Evolutionary conservation across 2,113 vertebrate genomes (phyloP).

Genomic region (Tapirus terrestris): DNA sequence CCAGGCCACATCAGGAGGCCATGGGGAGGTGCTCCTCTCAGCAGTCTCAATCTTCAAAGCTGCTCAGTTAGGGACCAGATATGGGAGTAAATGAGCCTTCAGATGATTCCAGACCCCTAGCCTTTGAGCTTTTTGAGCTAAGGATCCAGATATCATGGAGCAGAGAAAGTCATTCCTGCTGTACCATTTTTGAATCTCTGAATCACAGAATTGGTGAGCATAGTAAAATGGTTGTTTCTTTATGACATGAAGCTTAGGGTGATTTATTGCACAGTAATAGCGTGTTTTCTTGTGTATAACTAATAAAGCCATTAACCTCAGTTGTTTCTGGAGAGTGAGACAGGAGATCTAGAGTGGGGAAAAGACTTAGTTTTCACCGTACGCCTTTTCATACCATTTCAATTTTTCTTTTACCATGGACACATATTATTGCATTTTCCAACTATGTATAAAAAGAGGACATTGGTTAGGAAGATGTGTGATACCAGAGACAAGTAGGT

Average conservation of each 20-base stretch:
- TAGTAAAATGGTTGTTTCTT: neutral
- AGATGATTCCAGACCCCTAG: neutral
- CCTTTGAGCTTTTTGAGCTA: neutral
- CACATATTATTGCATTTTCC: neutral
- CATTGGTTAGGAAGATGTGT: neutral
- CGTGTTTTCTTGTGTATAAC: neutral
- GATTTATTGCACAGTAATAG: neutral
- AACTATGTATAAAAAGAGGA: neutral
- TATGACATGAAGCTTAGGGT: neutral
- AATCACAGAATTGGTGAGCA: neutral
- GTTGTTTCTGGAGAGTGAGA: neutral
- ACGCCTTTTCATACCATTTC: neutral
- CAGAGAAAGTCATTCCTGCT: neutral
- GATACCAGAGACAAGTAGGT: neutral
- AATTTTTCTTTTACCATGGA: neutral
- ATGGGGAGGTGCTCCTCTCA: neutral
- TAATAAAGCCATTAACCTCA: neutral
- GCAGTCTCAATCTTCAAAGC: neutral
- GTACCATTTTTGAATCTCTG: neutral
- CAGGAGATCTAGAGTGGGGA: neutral
- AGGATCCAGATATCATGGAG: neutral
- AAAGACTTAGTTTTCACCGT: neutral
- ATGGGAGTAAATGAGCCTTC: neutral
- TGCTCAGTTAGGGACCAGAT: neutral
- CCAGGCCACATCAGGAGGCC: fast-evolving